Evolutionary conservation across 2,888 invertebrate species (phyloP).

Genomic region (Eristalis arbustorum): DNA sequence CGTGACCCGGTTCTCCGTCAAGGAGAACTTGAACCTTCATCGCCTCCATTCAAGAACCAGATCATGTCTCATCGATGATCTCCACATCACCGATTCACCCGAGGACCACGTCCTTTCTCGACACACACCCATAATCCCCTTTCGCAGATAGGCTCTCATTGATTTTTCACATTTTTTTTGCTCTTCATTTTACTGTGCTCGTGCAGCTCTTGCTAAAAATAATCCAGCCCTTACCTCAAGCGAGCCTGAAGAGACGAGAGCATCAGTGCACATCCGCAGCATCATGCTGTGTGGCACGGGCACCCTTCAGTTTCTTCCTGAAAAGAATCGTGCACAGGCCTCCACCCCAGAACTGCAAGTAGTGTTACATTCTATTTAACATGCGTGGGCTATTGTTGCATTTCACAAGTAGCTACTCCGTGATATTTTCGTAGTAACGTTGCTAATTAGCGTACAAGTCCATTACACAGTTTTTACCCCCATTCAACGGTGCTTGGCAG

Average conservation of each 20-base stretch:
- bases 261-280: constrained; percentile 12
- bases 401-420: constrained; percentile 62
- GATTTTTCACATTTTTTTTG: neutral
- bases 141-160: neutral
- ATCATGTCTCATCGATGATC: no score
- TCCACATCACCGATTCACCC: no score
- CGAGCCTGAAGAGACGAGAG: neutral
- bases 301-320: constrained; percentile 36
- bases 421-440: constrained; percentile 67
- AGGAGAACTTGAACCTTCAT: no score
- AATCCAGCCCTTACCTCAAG: neutral
- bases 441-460: constrained; percentile 70
- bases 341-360: constrained; percentile 31
- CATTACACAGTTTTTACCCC: constrained; percentile 70
- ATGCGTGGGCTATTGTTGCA: constrained; percentile 70
- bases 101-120: neutral
- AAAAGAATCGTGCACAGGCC: constrained; percentile 1
- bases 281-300: neutral
- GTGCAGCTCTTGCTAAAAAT: neutral
- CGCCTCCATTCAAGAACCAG: no score
- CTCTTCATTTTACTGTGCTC: neutral
- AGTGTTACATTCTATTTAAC: constrained; percentile 66
- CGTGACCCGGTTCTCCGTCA: no score
- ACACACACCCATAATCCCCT: neutral
- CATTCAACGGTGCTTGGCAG: constrained; percentile 48